phyloP scores from a whole-genome alignment of 2,113 vertebrate species.

The Vulpes ferrilata region DNA sequence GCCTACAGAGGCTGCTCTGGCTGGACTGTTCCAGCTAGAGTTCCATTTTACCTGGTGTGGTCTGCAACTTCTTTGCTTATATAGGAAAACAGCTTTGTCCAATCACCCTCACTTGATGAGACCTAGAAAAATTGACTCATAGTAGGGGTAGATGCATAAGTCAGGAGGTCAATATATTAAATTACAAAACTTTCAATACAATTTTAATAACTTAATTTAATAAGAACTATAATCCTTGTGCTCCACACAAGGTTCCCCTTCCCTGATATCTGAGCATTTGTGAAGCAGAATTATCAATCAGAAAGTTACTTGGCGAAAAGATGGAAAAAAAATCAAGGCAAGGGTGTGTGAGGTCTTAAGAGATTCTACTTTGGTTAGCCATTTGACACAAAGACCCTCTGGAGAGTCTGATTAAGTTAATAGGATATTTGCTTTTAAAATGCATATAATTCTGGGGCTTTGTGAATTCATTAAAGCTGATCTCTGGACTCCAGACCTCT shows the following conservation, averaged over 20 bases:
- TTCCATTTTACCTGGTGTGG: neutral
- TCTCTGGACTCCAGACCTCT: neutral
- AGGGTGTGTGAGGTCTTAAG: neutral
- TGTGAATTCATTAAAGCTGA: neutral
- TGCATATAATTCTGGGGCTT: neutral
- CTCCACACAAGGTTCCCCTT: neutral
- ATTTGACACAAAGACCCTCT: neutral
- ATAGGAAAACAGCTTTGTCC: neutral
- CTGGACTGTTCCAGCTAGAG: neutral
- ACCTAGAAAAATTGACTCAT: neutral
- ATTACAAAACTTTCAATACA: neutral
- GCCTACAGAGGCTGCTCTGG: neutral
- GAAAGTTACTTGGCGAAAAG: neutral
- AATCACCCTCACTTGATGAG: neutral
- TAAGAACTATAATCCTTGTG: neutral
- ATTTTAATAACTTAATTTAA: neutral
- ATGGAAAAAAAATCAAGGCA: neutral
- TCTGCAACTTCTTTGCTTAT: neutral
- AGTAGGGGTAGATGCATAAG: neutral
- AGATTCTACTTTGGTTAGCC: neutral
- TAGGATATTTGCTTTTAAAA: constrained; percentile 30
- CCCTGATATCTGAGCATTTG: neutral
- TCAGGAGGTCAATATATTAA: neutral
- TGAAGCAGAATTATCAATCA: neutral
- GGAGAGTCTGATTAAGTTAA: neutral